Percentiles rank a stretch among this genome's conserved stretches.
phyloP scores from a whole-genome alignment of 2,888 invertebrate genomes.

The Coecobrya sp. region DNA sequence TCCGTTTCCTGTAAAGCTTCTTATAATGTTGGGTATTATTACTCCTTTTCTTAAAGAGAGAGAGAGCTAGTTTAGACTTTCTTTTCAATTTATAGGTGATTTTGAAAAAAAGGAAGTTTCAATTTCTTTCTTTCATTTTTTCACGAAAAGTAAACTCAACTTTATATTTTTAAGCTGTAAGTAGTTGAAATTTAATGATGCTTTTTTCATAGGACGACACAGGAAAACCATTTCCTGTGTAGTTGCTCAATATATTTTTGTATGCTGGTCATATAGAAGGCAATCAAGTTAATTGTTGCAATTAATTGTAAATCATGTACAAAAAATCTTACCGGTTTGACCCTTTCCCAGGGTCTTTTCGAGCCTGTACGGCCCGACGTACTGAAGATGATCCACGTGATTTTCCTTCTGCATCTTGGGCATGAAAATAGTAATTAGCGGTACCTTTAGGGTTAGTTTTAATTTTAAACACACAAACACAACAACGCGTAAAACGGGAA shows the following conservation, averaged over 20 bases:
- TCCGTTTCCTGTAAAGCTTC: not conserved
- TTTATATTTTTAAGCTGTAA: too few relatives aligned
- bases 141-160: not conserved
- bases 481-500: not conserved
- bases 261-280: not conserved
- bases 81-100: not conserved
- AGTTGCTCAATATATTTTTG: not conserved
- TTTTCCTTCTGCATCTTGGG: conserved; percentile 87
- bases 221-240: not conserved
- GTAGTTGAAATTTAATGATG: too few relatives aligned
- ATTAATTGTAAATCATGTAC: not conserved
- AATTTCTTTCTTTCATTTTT: not conserved
- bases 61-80: not conserved
- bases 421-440: not conserved
- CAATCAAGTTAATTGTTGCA: not conserved
- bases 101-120: not conserved
- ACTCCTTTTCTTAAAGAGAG: too few relatives aligned
- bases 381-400: conserved; percentile 92
- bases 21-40: too few relatives aligned
- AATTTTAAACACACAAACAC: not conserved
- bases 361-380: conserved; percentile 99
- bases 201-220: too few relatives aligned
- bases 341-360: conserved; percentile 99
- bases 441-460: not conserved
- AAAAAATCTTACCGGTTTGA: conserved; percentile 95